phyloP scores from a whole-genome alignment of 1,140 invertebrate species.

The Cyrtorhinus lividipennis region DNA sequence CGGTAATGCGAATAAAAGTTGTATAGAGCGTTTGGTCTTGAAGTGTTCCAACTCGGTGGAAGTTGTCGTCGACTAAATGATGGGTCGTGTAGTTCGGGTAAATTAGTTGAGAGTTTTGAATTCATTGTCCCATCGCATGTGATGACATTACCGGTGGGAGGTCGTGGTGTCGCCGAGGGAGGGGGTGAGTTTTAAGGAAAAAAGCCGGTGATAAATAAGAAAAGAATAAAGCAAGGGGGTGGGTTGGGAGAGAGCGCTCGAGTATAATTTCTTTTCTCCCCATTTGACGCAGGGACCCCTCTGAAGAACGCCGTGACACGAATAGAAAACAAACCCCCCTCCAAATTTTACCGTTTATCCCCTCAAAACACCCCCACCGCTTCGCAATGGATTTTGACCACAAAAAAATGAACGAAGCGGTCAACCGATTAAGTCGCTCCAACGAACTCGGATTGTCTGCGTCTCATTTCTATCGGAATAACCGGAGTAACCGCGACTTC shows the following conservation, averaged over 20 bases:
- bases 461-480: background rate
- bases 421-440: background rate
- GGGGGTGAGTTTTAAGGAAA: background rate
- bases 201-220: background rate
- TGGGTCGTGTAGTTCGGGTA: background rate
- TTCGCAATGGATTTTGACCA: background rate
- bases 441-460: background rate
- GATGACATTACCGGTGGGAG: background rate
- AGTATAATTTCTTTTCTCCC: background rate
- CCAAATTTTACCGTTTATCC: too few relatives aligned
- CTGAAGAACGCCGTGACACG: background rate
- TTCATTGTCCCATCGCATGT: background rate
- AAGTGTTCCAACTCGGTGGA: too few relatives aligned
- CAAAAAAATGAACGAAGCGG: background rate
- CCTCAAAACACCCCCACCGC: background rate
- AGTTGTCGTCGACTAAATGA: too few relatives aligned
- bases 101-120: conserved; percentile 3
- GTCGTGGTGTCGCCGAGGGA: background rate
- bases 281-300: background rate
- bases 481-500: too few relatives aligned
- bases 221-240: background rate
- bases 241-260: background rate
- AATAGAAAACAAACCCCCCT: background rate
- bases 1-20: too few relatives aligned
- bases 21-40: too few relatives aligned